A percentile compares a stretch with the other conserved stretches of the same genome.
Evolutionary conservation across 1,140 invertebrate genomes (phyloP).

Genomic region (Pristionchus pacificus): DNA sequence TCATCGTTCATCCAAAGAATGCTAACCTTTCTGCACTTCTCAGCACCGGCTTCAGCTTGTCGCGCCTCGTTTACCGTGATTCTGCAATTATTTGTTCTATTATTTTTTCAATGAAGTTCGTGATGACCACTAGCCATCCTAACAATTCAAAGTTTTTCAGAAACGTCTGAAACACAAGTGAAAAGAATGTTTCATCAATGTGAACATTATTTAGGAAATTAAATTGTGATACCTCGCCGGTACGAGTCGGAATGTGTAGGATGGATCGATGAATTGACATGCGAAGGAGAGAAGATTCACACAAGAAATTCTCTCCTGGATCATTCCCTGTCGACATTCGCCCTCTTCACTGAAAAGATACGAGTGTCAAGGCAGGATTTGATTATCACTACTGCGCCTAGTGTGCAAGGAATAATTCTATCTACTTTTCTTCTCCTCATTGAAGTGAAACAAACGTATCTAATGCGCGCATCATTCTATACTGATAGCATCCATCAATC

Average conservation of each 20-base stretch:
- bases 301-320: constrained; percentile 31
- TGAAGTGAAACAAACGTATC: too few species aligned
- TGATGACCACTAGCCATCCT: too few species aligned
- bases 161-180: too few species aligned
- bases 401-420: background rate
- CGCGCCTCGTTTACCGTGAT: constrained; percentile 15
- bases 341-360: constrained; percentile 25
- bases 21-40: constrained; percentile 28
- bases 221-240: constrained; percentile 19
- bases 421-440: background rate
- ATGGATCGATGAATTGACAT: constrained; percentile 24
- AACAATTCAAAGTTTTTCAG: too few species aligned
- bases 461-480: background rate
- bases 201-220: constrained; percentile 12
- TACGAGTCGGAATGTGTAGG: constrained; percentile 26
- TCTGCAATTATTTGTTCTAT: background rate
- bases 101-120: too few species aligned
- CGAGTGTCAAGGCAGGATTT: background rate
- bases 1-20: too few species aligned
- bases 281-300: constrained; percentile 25
- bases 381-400: background rate
- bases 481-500: background rate
- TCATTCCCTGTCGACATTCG: constrained; percentile 26
- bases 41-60: constrained; percentile 28
- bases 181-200: too few species aligned